These are phyloP conservation scores for Hesperophylax magnus DNA, from an alignment of 1,140 invertebrate species.

Conservation along the genomic window DNA sequence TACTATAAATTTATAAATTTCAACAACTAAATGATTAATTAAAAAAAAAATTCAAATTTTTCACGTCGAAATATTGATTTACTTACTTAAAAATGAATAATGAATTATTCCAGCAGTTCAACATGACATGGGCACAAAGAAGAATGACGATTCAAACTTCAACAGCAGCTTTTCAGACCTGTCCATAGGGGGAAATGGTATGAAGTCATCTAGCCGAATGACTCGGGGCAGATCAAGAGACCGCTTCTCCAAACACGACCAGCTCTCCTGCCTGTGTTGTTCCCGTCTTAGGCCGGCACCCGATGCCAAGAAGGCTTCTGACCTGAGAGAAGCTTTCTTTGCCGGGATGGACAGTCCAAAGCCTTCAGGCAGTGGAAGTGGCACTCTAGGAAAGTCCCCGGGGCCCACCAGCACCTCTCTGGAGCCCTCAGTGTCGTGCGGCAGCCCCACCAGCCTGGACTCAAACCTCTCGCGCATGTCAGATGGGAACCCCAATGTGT, in stretches of 20 bases:
- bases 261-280: constrained; percentile 64
- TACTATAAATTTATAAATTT: too few species aligned
- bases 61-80: too few species aligned
- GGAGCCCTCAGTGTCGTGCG: constrained; percentile 50
- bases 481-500: constrained; percentile 59
- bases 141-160: constrained; percentile 57
- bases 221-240: constrained; percentile 48
- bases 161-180: constrained; percentile 56
- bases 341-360: constrained; percentile 58
- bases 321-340: constrained; percentile 68
- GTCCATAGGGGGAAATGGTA: constrained; percentile 57
- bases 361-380: constrained; percentile 47
- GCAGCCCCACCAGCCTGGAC: constrained; percentile 57
- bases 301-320: constrained; percentile 59
- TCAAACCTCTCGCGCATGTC: constrained; percentile 59
- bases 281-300: constrained; percentile 63
- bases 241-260: constrained; percentile 58
- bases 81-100: neutral
- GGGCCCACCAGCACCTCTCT: constrained; percentile 48
- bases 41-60: too few species aligned
- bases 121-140: constrained; percentile 41
- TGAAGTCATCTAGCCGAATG: constrained; percentile 48
- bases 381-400: constrained; percentile 39
- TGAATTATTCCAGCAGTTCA: constrained; percentile 31
- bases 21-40: too few species aligned